Base-by-base conservation (phyloP, 2,888 invertebrate species). In the Harpagoxenus sublaevis region DNA sequence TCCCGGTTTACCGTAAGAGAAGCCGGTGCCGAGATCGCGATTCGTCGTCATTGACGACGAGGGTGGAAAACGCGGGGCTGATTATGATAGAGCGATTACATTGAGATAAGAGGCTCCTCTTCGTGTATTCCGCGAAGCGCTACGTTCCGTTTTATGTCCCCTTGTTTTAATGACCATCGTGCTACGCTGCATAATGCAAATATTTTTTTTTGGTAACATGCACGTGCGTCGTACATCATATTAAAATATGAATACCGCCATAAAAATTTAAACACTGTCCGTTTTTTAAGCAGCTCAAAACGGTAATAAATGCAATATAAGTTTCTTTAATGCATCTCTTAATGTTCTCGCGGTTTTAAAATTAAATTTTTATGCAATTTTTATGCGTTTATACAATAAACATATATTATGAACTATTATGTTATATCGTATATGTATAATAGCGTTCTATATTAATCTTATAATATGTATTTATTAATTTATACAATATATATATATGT, bases 111-210 rank as follows among this genome's bases (percentile, higher is more conserved):
- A 73, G 15, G 15, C 39, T 42, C 31, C 45, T n/a, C 31, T 35
- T 45, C 48, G 28, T 48, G 31, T n/a, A 48, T 60, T 60, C 57
- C 23, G 35, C 60, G 55, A 57, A 71, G 18, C 35, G 48, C 2
- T 42, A 68, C 12, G 45, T 23, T 35, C 28, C 1, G 51, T 42
- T 60, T 55, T 45, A 57, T 35, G 6, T 73, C 35, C 45, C 3
- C 4, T 28, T 28, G 23, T 71, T 79, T 79, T 79, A 79, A 79
- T 71, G 57, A 71, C 31, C 78, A 53, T 77, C 60, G 60, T 51
- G 42, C 66, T 78, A 78, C 10, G 5, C 66, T 77, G 65, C 51
- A 65, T 55, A 66, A 78, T 78, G 68, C n/a, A 42, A 60, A 55
- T n/a, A 31, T 68, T 10, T 51, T 55, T 55, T 77, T 53, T 39